Conservation (phyloP, 2,888 invertebrate species). For the Muscina levida region DNA sequence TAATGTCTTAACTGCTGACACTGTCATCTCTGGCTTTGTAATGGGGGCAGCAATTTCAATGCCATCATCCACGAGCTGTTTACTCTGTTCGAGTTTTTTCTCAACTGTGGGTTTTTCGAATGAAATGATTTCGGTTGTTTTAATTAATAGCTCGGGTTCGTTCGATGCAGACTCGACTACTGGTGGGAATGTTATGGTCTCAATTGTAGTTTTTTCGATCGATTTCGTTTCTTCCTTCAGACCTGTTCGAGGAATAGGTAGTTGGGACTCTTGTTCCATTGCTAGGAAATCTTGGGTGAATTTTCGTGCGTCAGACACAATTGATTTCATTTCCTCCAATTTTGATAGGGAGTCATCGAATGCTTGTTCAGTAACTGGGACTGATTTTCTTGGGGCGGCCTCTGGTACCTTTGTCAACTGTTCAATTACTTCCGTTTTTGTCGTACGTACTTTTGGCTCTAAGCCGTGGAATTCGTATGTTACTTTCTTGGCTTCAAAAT, state of each 20-base stretch:
- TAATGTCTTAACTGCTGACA: slow-evolving; percentile 64
- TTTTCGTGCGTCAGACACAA: slow-evolving; percentile 68
- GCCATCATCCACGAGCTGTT: slow-evolving; percentile 69
- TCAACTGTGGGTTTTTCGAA: not conserved
- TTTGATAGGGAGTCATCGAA: slow-evolving; percentile 44
- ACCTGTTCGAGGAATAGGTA: slow-evolving; percentile 59
- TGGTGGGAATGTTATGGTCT: slow-evolving; percentile 54
- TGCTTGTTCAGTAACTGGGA: slow-evolving; percentile 5
- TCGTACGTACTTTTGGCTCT: slow-evolving; percentile 72
- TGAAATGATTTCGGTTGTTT: not conserved
- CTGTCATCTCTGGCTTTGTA: slow-evolving; percentile 64
- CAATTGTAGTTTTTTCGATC: slow-evolving; percentile 65
- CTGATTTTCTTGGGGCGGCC: slow-evolving; percentile 37
- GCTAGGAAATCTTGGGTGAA: slow-evolving; percentile 73
- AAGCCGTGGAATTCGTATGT: slow-evolving; percentile 73
- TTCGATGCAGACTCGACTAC: slow-evolving; percentile 39
- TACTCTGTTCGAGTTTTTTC: slow-evolving; percentile 22
- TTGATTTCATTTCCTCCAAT: slow-evolving; percentile 58
- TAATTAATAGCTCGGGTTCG: slow-evolving; percentile 3
- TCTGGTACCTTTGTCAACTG: slow-evolving; percentile 46
- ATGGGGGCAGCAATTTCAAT: slow-evolving; percentile 74
- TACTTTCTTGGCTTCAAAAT: slow-evolving; percentile 69
- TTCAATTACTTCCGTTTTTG: slow-evolving; percentile 56
- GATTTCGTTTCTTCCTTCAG: slow-evolving; percentile 59
- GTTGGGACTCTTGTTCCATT: slow-evolving; percentile 73